Evolutionary conservation across 2,113 vertebrate species (phyloP), one percentile per base, ranked within the genome.

Genomic region (Oryctolagus cuniculus): DNA sequence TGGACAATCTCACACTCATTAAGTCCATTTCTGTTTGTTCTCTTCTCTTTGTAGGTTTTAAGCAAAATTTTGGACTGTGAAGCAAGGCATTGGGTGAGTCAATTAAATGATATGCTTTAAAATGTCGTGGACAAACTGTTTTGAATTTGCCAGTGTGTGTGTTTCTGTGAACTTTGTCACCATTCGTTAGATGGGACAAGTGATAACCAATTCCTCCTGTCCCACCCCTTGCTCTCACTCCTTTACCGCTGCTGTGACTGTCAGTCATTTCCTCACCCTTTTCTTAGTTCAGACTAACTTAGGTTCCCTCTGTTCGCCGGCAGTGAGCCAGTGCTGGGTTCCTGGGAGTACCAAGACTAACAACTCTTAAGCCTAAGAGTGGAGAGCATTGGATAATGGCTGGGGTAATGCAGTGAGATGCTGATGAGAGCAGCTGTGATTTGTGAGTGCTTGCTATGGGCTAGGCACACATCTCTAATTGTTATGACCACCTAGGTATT

Each of bases 1-100:
- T 94, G 94, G 92, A 89, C 96, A 96, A 88, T 93, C 97, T 97
- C 74, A 55, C 94, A 90, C 93, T 94, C 97, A 83, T 93, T 88
- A 63, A 95, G 87, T 97, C 98, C 94, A 98, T 95, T 89, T 58
- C 77, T 83, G n/a, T n/a, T 97, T 98, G 95, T 95, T 97, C 96
- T 97, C 96, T 89, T 98, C 82, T 97, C 97, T 97, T 98, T 86
- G 70, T 94, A 99, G 98, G 95, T 98, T 98, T 98, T 97, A 98
- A 98, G 98, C 97, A 98, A 97, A 95, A 97, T 94, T 98, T 97
- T 96, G 98, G 97, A 98, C 98, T 98, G 98, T 99, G 98, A 99
- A 98, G 97, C 96, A 97, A 98, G 96, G 97, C 97, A 96, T 90
- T 97, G 97, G 98, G 98, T 98, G 98, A 96, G 98, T 98, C 96